Evolutionary conservation across 2,113 vertebrate genomes (phyloP), one percentile per base, ranked within the genome.

Genomic region (Pseudorhombus dupliciocellatus): DNA sequence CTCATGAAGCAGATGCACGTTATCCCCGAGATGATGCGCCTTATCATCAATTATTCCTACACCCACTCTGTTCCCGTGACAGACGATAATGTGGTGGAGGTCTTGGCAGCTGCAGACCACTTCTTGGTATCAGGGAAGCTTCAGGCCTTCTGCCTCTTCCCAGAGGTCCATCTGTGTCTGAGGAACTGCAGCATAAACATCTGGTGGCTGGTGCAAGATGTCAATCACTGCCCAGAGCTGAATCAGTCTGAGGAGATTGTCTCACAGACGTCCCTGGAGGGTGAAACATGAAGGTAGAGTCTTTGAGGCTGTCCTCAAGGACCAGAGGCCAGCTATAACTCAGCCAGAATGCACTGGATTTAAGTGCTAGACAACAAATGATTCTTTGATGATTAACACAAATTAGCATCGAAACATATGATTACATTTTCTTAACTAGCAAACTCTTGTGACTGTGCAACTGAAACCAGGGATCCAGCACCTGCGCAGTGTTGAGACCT

Each of bases 101-200:
- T 95, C 34, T 79, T 97, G 7, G 84, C 70, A 0, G 92, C 94
- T 0, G 94, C 94, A 1, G 94, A 96, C 66, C 93, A 94, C 22
- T 92, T 96, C 72, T 91, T 91, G 22, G 70, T 96, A 84, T 84
- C 90, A 65, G 93, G 91, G 12, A 90, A 95, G 0, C 31, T 95
- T 56, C 79, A 88, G n/a, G 73, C 86, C 12, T 96, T 95, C 87
- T 93, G 90, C 0, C 72, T 93, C 60, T 96, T 95, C 89, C 87
- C 96, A 66, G 90, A 91, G 66, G 81, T 87, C 0, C 92, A 93
- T 75, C 88, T 96, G 7, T 93, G 92, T 70, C 50, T 83, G 54
- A 90, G 91, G 66, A 96, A 96, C 21, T 77, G 74, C 54, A 42
- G 69, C 2, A 5, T 1, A 6, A 44, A 46, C 24, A 93, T 95